Evolutionary conservation across 1,140 invertebrate species (phyloP).

Genomic region (Notospermus geniculatus): DNA sequence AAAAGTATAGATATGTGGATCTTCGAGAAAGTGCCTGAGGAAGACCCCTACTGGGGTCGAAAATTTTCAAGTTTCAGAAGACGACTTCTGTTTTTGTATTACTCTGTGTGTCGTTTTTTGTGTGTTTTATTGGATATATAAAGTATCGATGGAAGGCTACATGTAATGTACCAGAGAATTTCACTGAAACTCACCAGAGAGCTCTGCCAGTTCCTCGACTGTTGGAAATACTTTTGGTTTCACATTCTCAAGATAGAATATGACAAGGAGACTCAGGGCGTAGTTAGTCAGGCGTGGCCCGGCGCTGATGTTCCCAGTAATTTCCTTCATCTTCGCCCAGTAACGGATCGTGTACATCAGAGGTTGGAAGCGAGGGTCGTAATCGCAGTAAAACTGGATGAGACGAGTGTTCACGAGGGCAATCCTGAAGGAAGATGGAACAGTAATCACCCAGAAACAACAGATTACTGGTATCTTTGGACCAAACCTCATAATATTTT

Average conservation of each 20-base stretch:
- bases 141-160: too few species aligned
- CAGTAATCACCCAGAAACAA: too few species aligned
- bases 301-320: slow-evolving; percentile 29
- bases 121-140: too few species aligned
- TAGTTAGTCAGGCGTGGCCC: slow-evolving; percentile 37
- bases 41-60: too few species aligned
- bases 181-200: slow-evolving; percentile 24
- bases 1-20: too few species aligned
- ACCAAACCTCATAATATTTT: too few species aligned
- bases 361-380: slow-evolving; percentile 32
- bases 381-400: slow-evolving; percentile 27
- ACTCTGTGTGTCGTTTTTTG: too few species aligned
- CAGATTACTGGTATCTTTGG: too few species aligned
- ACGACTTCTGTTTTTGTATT: too few species aligned
- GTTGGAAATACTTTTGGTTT: slow-evolving; percentile 30
- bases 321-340: slow-evolving; percentile 36
- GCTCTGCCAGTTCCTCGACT: slow-evolving; percentile 25
- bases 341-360: slow-evolving; percentile 36
- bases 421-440: slow-evolving; percentile 25
- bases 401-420: slow-evolving; percentile 38
- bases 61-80: too few species aligned
- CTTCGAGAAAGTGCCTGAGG: too few species aligned
- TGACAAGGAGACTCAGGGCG: slow-evolving; percentile 34
- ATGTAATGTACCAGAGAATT: too few species aligned
- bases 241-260: slow-evolving; percentile 36